Base-by-base conservation (phyloP, 2,113 vertebrate genomes). In the Neopipo cinnamomea region DNA sequence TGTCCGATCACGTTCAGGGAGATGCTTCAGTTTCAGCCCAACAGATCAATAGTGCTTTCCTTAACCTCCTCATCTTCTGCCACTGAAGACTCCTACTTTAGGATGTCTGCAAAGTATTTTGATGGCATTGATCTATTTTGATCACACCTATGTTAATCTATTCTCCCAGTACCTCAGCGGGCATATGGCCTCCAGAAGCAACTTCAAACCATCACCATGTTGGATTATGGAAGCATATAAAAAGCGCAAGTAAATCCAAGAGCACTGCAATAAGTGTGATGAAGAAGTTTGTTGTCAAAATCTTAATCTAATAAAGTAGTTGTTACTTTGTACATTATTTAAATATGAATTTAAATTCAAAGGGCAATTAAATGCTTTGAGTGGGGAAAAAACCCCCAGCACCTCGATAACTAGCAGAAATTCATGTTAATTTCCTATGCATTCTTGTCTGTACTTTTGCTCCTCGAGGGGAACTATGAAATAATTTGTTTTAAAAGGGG, bases 181-280 rank as follows among this genome's bases (percentile, higher is more conserved):
- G 31, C 41, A 5, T 2, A 5, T 25, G 16, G 49, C 30, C 78
- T 67, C 59, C 31, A 8, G 39, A 33, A 66, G 21, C 1, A 0
- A 20, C 42, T 80, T 71, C 74, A 50, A 5, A 50, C 35, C 5
- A 1, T 25, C 18, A 5, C 28, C 14, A 0, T 0, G 3, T 2
- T 33, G 53, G 16, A 6, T 47, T 37, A 8, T 41, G 37, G 35
- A 23, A 61, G 11, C 9, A 1, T 8, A 4, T 4, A 18, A 31
- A 86, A 52, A 86, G 44, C 6, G 4, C 23, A 31, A 31, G 61
- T 0, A 0, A 27, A 23, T 42, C 27, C 16, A 31, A 65, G 27
- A 75, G n/a, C 10, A 5, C 6, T 58, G 71, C 0, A 1, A 11
- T 37, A 35, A 47, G 8, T 5, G 8, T 5, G 18, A 13, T 24